Conservation (phyloP, 2,888 invertebrate genomes). For the Coleophora flavipennella region DNA sequence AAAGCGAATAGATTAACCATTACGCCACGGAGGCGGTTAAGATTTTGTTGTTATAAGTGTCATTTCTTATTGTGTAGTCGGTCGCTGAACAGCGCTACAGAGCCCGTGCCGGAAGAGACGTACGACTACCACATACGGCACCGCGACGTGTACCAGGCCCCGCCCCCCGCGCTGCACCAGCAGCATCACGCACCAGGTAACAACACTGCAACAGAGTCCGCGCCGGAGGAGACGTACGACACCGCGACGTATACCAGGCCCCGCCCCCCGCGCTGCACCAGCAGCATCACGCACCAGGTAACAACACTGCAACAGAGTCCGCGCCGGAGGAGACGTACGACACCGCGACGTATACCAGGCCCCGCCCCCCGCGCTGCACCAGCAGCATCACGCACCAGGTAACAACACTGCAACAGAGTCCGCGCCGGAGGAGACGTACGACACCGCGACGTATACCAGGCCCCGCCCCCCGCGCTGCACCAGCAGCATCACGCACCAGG, state of each 20-base stretch:
- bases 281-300: constrained; percentile 54
- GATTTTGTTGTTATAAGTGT: no score
- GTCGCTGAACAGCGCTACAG: constrained; percentile 73
- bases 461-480: constrained; percentile 40
- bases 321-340: constrained; percentile 80
- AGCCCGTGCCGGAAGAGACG: constrained; percentile 81
- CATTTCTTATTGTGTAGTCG: constrained; percentile 41
- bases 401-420: constrained; percentile 73
- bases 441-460: constrained; percentile 68
- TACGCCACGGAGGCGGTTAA: no score
- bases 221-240: constrained; percentile 80
- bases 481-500: constrained; percentile 57
- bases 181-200: constrained; percentile 54
- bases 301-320: constrained; percentile 72
- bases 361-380: constrained; percentile 40
- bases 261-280: constrained; percentile 44
- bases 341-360: constrained; percentile 66
- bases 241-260: constrained; percentile 63
- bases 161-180: constrained; percentile 43
- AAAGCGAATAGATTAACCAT: no score
- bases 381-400: constrained; percentile 56
- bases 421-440: constrained; percentile 79
- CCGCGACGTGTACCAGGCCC: constrained; percentile 61
- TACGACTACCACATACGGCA: constrained; percentile 73
- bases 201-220: constrained; percentile 75